Evolutionary conservation across 2,113 vertebrate genomes (phyloP).

Genomic region (Lipophrys pholis): DNA sequence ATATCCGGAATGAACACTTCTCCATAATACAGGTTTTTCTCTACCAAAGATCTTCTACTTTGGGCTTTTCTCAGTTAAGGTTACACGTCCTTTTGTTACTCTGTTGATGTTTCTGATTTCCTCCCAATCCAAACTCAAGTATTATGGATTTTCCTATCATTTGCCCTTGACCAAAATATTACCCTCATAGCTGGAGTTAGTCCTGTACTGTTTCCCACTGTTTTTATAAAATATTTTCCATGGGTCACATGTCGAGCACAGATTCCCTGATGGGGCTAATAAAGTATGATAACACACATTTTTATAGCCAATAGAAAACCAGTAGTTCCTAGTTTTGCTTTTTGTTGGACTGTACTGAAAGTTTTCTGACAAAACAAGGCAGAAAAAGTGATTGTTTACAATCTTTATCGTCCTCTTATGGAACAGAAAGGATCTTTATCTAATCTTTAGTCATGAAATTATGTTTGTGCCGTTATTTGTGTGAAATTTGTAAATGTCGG

Average conservation of each 20-base stretch:
- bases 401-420: no score
- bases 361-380: no score
- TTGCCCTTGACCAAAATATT: not conserved
- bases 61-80: not conserved
- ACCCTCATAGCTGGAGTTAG: not conserved
- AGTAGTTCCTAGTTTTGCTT: not conserved
- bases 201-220: not conserved
- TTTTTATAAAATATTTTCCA: not conserved
- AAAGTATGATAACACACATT: not conserved
- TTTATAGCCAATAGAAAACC: not conserved
- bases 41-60: no score
- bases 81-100: not conserved
- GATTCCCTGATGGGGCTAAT: not conserved
- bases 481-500: no score
- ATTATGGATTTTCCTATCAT: not conserved
- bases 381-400: no score
- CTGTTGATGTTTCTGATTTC: not conserved
- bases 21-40: not conserved
- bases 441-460: no score
- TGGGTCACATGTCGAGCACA: not conserved
- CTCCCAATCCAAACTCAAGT: not conserved
- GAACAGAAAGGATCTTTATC: no score
- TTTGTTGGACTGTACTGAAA: not conserved
- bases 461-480: no score
- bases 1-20: not conserved